These are phyloP conservation scores for Drosophila lowei DNA, from an alignment of 1,140 invertebrate species.

Conservation along the genomic window DNA sequence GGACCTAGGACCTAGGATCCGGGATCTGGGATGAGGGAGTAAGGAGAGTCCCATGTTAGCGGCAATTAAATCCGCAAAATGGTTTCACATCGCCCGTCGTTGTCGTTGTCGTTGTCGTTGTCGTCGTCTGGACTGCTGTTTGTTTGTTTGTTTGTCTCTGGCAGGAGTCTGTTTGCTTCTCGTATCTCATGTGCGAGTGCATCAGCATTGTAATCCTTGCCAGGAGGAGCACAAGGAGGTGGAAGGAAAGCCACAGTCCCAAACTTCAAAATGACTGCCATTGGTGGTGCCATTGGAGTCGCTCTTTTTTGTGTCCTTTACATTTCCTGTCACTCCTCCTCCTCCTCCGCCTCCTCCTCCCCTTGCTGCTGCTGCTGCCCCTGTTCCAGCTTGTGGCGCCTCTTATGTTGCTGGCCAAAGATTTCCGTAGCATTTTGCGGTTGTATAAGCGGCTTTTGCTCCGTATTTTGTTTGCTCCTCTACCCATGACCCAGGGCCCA, in stretches of 20 bases:
- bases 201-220: slow-evolving; percentile 55
- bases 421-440: slow-evolving; percentile 80
- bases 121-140: slow-evolving; percentile 9
- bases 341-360: background rate
- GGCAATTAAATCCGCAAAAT: slow-evolving; percentile 80
- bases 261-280: slow-evolving; percentile 76
- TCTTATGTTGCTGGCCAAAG: slow-evolving; percentile 43
- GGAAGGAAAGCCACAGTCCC: slow-evolving; percentile 59
- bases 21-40: background rate
- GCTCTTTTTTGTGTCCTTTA: slow-evolving; percentile 1
- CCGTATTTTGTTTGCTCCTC: slow-evolving; percentile 69
- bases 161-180: slow-evolving; percentile 15
- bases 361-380: background rate
- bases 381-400: background rate
- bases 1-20: no score
- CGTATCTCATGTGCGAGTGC: slow-evolving; percentile 53
- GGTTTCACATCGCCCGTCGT: slow-evolving; percentile 61
- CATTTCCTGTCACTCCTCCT: background rate
- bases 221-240: slow-evolving; percentile 15
- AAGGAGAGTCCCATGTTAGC: slow-evolving; percentile 70
- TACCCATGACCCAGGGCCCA: background rate
- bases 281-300: slow-evolving; percentile 53
- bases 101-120: background rate
- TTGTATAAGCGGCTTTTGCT: slow-evolving; percentile 77
- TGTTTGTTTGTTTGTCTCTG: slow-evolving; percentile 27